phyloP scores from a whole-genome alignment of 1,140 invertebrate species.

The Anastrepha obliqua region DNA sequence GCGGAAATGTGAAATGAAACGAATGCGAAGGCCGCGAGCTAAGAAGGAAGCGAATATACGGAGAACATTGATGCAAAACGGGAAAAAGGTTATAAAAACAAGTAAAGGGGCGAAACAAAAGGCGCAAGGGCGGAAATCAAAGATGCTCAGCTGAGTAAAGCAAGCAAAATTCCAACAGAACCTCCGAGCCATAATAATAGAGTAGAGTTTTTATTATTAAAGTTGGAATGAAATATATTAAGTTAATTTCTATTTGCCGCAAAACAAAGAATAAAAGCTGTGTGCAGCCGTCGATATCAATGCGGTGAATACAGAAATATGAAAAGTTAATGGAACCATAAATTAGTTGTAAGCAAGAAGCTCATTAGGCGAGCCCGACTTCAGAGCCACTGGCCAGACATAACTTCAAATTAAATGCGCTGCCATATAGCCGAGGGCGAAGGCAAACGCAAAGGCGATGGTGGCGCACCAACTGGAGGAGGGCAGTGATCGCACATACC shows the following conservation, averaged over 20 bases:
- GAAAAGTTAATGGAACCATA: slow-evolving; percentile 26
- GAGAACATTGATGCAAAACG: not conserved
- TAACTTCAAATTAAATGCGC: slow-evolving; percentile 30
- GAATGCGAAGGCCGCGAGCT: slow-evolving; percentile 32
- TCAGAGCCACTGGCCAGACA: not conserved
- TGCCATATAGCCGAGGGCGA: not conserved
- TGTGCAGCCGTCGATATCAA: not conserved
- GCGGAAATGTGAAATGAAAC: slow-evolving; percentile 27
- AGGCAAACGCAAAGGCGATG: not conserved
- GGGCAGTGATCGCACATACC: not conserved
- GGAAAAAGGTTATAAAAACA: not conserved
- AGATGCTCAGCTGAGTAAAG: not conserved
- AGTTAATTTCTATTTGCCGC: not conserved
- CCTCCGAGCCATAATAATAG: not conserved
- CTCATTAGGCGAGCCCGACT: not conserved
- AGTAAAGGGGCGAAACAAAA: not conserved
- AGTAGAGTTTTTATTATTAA: not conserved
- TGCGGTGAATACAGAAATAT: not conserved
- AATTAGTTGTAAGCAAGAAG: slow-evolving; percentile 22
- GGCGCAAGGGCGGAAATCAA: not conserved
- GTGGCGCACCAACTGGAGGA: not conserved
- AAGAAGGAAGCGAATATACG: not conserved
- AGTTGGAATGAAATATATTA: not conserved
- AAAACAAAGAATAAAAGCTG: not conserved
- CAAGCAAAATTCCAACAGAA: not conserved